These are phyloP conservation scores for Monochamus alternatus DNA, from an alignment of 2,888 invertebrate genomes.

Conservation along the genomic window DNA sequence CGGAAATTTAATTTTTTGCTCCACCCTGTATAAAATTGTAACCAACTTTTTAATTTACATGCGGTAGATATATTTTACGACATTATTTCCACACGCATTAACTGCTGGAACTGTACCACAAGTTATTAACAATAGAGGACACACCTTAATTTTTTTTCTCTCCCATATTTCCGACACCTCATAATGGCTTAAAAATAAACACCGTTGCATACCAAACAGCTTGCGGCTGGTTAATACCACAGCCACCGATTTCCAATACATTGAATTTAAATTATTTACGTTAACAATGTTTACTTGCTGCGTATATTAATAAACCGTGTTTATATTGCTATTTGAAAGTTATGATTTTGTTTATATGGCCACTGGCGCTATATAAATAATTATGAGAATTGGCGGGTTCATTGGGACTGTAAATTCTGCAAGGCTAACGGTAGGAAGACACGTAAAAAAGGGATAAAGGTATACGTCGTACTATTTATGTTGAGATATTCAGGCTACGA, in stretches of 20 bases:
- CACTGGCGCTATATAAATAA: constrained; percentile 19
- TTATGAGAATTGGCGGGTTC: constrained; percentile 24
- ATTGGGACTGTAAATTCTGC: constrained; percentile 19
- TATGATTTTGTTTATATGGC: constrained; percentile 32
- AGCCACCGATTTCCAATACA: constrained; percentile 8
- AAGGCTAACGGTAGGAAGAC: constrained; percentile 16
- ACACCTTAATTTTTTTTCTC: constrained; percentile 1
- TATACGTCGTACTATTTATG: too few species aligned
- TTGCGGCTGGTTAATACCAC: constrained; percentile 4
- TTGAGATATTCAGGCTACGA: too few species aligned
- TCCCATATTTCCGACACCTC: background rate
- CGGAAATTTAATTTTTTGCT: background rate
- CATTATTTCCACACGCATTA: background rate
- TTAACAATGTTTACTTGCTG: constrained; percentile 11
- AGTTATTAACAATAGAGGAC: background rate
- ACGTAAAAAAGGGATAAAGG: background rate
- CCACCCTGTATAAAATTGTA: background rate
- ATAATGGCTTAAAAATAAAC: constrained; percentile 9
- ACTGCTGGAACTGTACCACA: background rate
- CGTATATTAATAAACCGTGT: constrained; percentile 21
- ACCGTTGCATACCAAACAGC: constrained; percentile 9
- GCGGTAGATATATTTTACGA: too few species aligned
- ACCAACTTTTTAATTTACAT: constrained; percentile 4
- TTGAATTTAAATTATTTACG: constrained; percentile 33
- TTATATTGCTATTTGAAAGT: constrained; percentile 30